phyloP scores from a whole-genome alignment of 2,888 invertebrate genomes.

The Dolichomitus sp. region DNA sequence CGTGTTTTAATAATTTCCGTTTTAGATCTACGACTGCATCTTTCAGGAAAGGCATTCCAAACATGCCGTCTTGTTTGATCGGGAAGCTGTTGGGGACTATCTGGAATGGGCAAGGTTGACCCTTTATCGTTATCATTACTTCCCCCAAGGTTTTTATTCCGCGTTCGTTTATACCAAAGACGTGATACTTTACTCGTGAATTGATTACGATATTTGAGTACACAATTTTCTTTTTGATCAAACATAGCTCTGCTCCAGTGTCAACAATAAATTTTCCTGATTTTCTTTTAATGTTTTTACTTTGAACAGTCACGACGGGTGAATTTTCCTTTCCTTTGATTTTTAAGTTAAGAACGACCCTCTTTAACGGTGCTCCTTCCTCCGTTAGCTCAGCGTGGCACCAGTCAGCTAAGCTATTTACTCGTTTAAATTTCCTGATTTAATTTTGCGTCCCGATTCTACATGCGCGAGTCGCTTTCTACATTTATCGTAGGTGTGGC shows the following conservation, averaged over 20 bases:
- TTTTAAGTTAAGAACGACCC: neutral
- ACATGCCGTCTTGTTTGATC: constrained; percentile 3
- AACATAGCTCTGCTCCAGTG: neutral
- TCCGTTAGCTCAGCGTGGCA: neutral
- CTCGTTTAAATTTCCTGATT: neutral
- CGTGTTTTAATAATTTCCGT: neutral
- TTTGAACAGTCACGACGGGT: neutral
- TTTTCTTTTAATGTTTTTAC: neutral
- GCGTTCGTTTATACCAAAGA: constrained; percentile 9
- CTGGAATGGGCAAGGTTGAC: constrained; percentile 2
- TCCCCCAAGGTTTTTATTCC: constrained; percentile 12
- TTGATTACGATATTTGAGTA: neutral
- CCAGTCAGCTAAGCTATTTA: neutral
- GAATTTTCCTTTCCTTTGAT: neutral
- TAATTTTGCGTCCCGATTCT: neutral
- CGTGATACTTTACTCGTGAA: constrained; percentile 17
- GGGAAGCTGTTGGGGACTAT: neutral
- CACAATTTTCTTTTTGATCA: neutral
- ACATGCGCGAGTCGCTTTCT: neutral
- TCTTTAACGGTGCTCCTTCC: neutral
- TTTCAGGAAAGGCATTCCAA: constrained; percentile 29
- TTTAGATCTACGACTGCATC: constrained; percentile 4
- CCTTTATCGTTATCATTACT: constrained; percentile 21
- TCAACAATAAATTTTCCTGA: neutral
- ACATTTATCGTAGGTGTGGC: neutral